Conservation (phyloP, 2,797 vertebrate genomes). For the Myotis vivesi region DNA sequence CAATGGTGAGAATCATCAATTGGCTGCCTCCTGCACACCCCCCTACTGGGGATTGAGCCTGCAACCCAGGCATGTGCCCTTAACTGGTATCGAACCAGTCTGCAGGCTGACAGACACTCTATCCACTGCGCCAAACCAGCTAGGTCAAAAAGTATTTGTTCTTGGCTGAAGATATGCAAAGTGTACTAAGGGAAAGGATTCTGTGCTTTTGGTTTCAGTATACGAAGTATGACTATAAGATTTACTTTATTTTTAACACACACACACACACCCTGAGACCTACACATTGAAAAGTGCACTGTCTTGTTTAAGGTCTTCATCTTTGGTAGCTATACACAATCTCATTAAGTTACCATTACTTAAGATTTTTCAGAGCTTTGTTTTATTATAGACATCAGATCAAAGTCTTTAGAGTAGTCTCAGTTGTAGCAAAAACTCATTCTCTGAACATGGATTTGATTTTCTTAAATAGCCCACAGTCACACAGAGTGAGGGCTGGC, state of each 20-base stretch:
- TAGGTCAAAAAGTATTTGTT: not conserved
- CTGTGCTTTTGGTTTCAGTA: not conserved
- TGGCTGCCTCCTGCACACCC: no score
- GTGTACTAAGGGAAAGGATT: not conserved
- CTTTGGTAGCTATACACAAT: not conserved
- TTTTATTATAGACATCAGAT: not conserved
- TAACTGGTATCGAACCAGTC: no score
- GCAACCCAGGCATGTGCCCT: no score
- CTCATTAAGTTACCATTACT: not conserved
- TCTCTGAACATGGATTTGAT: not conserved
- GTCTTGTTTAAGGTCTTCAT: not conserved
- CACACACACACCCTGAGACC: not conserved
- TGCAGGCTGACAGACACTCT: no score
- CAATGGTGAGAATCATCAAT: no score
- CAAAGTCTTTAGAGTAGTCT: not conserved
- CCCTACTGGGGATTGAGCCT: no score
- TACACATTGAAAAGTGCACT: not conserved
- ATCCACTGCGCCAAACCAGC: no score
- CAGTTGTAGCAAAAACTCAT: not conserved
- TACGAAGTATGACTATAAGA: not conserved
- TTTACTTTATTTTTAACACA: slow-evolving; percentile 1
- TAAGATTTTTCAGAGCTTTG: not conserved
- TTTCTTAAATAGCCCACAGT: not conserved
- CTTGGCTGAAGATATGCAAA: not conserved
- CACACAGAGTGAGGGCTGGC: not conserved